Evolutionary conservation across 1,140 invertebrate species (phyloP).

Genomic region (Whitmania pigra): DNA sequence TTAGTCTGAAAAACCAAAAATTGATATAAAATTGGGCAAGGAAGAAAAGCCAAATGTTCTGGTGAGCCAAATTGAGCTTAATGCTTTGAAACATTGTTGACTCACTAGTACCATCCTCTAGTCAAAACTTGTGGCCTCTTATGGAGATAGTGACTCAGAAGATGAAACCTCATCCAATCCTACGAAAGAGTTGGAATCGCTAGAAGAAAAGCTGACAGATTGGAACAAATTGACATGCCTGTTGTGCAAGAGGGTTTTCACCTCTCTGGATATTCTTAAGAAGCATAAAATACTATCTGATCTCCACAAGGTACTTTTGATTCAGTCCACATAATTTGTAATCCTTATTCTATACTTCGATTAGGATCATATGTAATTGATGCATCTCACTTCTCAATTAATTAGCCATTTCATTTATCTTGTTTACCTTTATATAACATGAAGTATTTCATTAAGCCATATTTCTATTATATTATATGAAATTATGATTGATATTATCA

Average conservation of each 20-base stretch:
- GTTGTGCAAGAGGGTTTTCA: conserved; percentile 86
- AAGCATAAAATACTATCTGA: conserved; percentile 87
- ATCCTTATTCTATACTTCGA: too few relatives aligned
- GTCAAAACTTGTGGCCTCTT: conserved; percentile 56
- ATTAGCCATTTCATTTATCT: too few relatives aligned
- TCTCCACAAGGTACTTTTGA: conserved; percentile 60
- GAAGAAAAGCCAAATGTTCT: background rate
- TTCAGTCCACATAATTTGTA: background rate
- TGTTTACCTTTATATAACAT: too few relatives aligned
- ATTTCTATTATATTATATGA: background rate
- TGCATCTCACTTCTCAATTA: too few relatives aligned
- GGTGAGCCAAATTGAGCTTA: background rate
- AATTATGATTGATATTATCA: background rate
- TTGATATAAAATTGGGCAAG: background rate
- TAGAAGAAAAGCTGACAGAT: conserved; percentile 58
- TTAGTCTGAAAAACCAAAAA: background rate
- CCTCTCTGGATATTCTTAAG: conserved; percentile 68
- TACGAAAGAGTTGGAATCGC: conserved; percentile 14
- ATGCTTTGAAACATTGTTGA: background rate
- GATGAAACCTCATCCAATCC: conserved; percentile 9
- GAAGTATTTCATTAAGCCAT: too few relatives aligned
- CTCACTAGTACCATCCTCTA: background rate
- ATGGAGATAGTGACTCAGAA: conserved; percentile 44
- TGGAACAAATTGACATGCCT: conserved; percentile 81
- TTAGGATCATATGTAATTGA: too few relatives aligned